Evolutionary conservation across 2,113 vertebrate genomes (phyloP), one percentile per base, ranked within the genome.

Genomic region (Strigops habroptila): DNA sequence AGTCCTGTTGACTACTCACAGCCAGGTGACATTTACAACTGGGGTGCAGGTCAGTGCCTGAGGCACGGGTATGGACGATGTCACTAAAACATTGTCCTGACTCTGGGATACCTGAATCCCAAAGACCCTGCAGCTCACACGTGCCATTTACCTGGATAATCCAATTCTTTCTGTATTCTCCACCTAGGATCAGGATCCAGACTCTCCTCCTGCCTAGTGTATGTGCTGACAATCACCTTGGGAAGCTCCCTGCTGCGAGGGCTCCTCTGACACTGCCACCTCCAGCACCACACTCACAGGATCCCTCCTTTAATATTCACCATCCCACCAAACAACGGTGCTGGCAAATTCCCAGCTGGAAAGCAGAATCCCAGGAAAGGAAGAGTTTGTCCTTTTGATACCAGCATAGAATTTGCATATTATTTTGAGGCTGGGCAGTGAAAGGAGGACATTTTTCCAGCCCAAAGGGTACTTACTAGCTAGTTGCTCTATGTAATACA

Each of bases 151-250:
- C 11, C 19, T 6, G 31, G 53, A 11, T 33, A 30, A 70, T 6
- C 51, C 73, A 13, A 6, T 5, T 59, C 12, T 18, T 19, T 23
- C 64, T 13, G 10, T 49, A 7, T 9, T 71, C 30, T 67, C 69
- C 46, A 12, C 5, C 12, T 14, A 97, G 97, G 86, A 7, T 86
- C 96, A 0, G 88, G 90, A 10, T 39, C 74, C 88, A 51, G 63
- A 6, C 69, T 82, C 57, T 82, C 44, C 52, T 52, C 48, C 55
- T 55, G 51, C 64, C 74, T 92, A 2, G 0, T 48, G 41, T 37
- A 6, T 5, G 0, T 89, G 2, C 64, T 94, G 79, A 24, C 5
- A 2, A 4, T 39, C 2, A 25, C 46, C 0, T 0, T 57, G 35
- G 95, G 82, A 7, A 68, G 3, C 12, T 14, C 14, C 0, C 52